phyloP scores from a whole-genome alignment of 1,140 invertebrate genomes.

The Bombus polaris region DNA sequence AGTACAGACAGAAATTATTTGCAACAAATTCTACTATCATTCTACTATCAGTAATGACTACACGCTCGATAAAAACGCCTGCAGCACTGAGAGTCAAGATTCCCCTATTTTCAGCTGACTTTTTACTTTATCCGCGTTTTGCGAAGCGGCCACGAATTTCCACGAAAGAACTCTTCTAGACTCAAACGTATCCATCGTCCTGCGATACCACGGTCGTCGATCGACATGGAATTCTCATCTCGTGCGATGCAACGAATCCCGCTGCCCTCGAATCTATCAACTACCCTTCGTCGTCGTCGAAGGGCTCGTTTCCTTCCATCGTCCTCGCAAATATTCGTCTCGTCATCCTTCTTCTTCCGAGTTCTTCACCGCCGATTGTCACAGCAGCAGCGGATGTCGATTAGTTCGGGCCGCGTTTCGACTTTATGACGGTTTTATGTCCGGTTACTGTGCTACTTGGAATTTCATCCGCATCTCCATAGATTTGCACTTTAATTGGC shows the following conservation, averaged over 20 bases:
- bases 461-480: constrained; percentile 78
- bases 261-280: constrained; percentile 15
- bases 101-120: neutral
- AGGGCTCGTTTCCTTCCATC: neutral
- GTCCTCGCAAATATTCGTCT: neutral
- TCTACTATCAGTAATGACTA: neutral
- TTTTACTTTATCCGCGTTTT: neutral
- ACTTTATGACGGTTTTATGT: constrained; percentile 70
- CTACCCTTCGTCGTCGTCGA: neutral
- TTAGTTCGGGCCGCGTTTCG: constrained; percentile 56
- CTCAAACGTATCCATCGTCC: neutral
- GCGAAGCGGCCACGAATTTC: neutral
- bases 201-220: neutral
- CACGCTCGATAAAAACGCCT: neutral
- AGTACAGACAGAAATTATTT: neutral
- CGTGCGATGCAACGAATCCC: neutral
- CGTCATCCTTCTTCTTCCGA: neutral
- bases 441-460: constrained; percentile 74
- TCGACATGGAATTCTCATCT: constrained; percentile 3
- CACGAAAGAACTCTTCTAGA: neutral
- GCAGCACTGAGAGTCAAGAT: neutral
- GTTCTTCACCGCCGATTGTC: neutral
- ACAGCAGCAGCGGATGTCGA: constrained; percentile 34
- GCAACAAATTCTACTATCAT: neutral
- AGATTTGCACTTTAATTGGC: constrained; percentile 82